Evolutionary conservation across 2,888 invertebrate species (phyloP), one percentile per base, ranked within the genome.

Genomic region (Eristalinus sepulchralis): DNA sequence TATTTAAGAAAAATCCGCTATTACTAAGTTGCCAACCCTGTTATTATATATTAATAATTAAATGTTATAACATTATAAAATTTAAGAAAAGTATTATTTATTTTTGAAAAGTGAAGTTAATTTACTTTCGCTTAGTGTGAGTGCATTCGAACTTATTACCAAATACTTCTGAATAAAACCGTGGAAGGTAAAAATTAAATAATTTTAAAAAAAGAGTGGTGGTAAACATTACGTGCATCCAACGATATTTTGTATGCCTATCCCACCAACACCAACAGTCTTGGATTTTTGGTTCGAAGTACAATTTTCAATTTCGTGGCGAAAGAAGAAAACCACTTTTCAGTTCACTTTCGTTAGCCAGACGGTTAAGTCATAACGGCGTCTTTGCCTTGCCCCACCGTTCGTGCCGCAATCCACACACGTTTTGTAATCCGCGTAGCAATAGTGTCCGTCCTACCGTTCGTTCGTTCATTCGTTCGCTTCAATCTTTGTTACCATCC

Each of bases 271-370:
- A 36, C 36, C 17, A 36, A 22, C 60, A 78, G 59, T 67, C 57
- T 47, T 83, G 66, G 33, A 83, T 79, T 79, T 27, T 75, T 24
- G 55, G 60, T 63, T 67, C 47, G 53, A 67, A 62, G 60, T 47
- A 53, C 31, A 31, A 67, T 72, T 80, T 83, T 76, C 67, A 80
- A 87, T 80, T 83, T 87, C 78, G 57, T 70, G 53, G 68, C 71
- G 72, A 89, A 86, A 89, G 87, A 89, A 89, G 89, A 89, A 89
- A 90, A 89, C 88, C 77, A 87, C 64, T 89, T 89, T 90, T 90
- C 89, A 90, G 90, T 91, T 90, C 88, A 90, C 90, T 90, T 90
- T 90, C 90, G 89, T 90, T 90, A 78, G 89, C 84, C 89, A 82
- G 81, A 80, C 85, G 80, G 89, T 89, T 87, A 89, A 90, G 90